Evolutionary conservation across 1,140 invertebrate genomes (phyloP).

Genomic region (Bombus vancouverensis): DNA sequence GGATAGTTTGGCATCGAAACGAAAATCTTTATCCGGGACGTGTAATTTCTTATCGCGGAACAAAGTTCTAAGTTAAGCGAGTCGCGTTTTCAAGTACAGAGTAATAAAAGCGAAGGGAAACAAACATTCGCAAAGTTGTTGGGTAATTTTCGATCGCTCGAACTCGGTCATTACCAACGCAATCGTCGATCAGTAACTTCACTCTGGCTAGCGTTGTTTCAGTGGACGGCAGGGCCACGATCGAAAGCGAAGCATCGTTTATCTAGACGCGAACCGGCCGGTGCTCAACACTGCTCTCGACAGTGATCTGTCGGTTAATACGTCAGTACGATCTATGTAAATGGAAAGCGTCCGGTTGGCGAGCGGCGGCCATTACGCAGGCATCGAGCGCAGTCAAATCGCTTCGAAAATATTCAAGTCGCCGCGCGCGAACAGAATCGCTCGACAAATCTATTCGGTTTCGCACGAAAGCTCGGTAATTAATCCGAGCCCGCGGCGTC

Average conservation of each 20-base stretch:
- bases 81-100: neutral
- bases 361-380: conserved; percentile 11
- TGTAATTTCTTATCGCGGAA: neutral
- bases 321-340: conserved; percentile 39
- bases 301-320: conserved; percentile 37
- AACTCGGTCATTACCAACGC: neutral
- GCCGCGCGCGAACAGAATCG: neutral
- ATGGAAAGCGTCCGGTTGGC: conserved; percentile 32
- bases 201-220: neutral
- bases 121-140: too few species aligned
- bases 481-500: neutral
- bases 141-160: neutral
- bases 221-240: neutral
- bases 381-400: conserved; percentile 25
- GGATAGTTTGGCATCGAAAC: neutral
- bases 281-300: conserved; percentile 5
- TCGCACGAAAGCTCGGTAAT: conserved; percentile 9
- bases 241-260: conserved; percentile 26
- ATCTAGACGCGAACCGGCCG: neutral
- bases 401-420: conserved; percentile 19
- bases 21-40: neutral
- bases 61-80: neutral
- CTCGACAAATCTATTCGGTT: neutral
- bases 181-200: neutral
- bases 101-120: too few species aligned